Base-by-base conservation (phyloP, 2,888 invertebrate genomes). In the Oscheius sp. region DNA sequence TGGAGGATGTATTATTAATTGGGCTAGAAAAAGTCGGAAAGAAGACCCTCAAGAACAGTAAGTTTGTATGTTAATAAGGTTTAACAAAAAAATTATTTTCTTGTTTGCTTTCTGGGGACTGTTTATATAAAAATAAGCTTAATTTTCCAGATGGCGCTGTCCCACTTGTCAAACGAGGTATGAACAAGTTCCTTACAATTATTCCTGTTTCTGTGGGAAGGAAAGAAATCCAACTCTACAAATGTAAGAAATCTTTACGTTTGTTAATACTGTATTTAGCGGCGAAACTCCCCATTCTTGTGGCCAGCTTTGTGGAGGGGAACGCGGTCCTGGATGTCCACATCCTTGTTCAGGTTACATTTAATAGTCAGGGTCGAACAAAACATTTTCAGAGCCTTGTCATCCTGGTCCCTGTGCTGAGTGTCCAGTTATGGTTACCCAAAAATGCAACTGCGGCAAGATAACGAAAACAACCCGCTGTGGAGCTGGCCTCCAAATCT, bases 361-460 rank as follows among this genome's bases (percentile, higher is more conserved):
- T n/a, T n/a, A n/a, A n/a, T n/a, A n/a, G n/a, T n/a, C n/a, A n/a
- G n/a, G n/a, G n/a, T n/a, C n/a, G n/a, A n/a, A n/a, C n/a, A n/a
- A n/a, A n/a, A n/a, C n/a, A n/a, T n/a, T n/a, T n/a, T n/a, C n/a
- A 1, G 75, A 78, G 79, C 89, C 92, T 0, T 96, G 95, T 86
- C 96, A 96, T 87, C 96, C 96, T 0, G 96, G 96, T 0, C 94
- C 95, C 0, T 96, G 96, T 88, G 94, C 95, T 1, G 92, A 92
- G 0, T 96, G 96, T 84, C 91, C 91, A 4, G 55, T 45, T 12
- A 39, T 48, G 39, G 33, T 65, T 1, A 67, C 63, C 3, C 71
- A 69, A 52, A 23, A 79, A 3, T 89, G 89, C 81, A 83, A 85
- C 65, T 89, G 89, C 82, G 87, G 87, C 25, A 65, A 67, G 39